A percentile compares a stretch with the other conserved stretches of the same genome.
phyloP scores from a whole-genome alignment of 2,888 invertebrate species.

The Boloria selene region DNA sequence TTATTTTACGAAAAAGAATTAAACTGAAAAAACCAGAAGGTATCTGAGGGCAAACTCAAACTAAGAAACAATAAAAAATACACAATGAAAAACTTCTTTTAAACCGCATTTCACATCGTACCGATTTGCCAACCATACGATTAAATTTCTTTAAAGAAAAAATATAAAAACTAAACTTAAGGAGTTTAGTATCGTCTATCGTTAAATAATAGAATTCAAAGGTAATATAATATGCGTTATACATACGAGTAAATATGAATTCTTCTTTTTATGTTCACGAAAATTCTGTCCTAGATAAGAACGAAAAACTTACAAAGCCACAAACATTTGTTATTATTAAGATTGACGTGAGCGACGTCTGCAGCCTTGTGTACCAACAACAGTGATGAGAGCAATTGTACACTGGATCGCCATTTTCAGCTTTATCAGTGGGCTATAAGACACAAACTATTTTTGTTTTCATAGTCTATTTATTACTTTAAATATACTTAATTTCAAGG shows the following conservation, averaged over 20 bases:
- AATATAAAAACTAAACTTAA: too few species aligned
- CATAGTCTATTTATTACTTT: not conserved
- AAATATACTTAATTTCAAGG: conserved; percentile 7
- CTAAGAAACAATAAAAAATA: too few species aligned
- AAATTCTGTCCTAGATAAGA: not conserved
- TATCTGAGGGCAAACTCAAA: too few species aligned
- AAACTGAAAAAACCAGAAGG: too few species aligned
- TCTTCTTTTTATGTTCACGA: not conserved
- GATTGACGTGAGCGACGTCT: conserved; percentile 9
- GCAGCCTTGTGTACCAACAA: not conserved
- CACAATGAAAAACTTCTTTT: too few species aligned
- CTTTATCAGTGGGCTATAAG: not conserved
- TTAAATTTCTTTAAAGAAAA: too few species aligned
- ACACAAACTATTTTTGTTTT: not conserved
- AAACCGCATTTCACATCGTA: too few species aligned
- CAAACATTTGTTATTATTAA: conserved; percentile 17
- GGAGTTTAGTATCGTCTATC: too few species aligned
- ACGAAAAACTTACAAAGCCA: conserved; percentile 2
- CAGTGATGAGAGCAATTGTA: not conserved
- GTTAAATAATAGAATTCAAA: too few species aligned
- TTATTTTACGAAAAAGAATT: too few species aligned
- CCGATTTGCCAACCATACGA: too few species aligned
- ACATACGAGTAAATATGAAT: not conserved
- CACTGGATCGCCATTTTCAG: not conserved
- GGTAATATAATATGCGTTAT: not conserved